Conservation (phyloP, 2,797 vertebrate genomes). For the Molossus alvarezi region DNA sequence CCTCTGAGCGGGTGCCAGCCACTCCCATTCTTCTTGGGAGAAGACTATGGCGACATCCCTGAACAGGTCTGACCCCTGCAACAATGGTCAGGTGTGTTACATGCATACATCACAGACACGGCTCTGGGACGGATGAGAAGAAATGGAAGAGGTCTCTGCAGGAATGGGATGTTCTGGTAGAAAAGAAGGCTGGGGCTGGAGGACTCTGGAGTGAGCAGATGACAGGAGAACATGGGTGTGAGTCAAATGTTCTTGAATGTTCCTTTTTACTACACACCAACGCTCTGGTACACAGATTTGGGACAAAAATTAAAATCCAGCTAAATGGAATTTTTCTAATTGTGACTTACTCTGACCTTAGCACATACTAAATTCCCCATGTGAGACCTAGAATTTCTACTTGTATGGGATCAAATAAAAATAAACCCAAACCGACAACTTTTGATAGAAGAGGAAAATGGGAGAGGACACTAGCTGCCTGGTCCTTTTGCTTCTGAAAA, state of each 20-base stretch:
- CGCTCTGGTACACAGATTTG: neutral
- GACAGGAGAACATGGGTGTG: too few species aligned
- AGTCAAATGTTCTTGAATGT: neutral
- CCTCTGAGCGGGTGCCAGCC: conserved; percentile 35
- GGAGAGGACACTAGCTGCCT: too few species aligned
- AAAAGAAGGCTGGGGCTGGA: neutral
- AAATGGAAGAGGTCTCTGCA: neutral
- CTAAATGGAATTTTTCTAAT: neutral
- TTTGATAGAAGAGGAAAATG: neutral
- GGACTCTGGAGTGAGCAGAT: neutral
- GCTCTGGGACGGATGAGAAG: neutral
- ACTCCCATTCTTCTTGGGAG: conserved; percentile 78
- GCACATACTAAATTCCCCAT: neutral
- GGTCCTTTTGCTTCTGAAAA: neutral
- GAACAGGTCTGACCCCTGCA: conserved; percentile 73
- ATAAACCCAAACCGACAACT: neutral
- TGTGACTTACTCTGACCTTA: neutral
- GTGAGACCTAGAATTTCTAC: neutral
- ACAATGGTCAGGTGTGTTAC: neutral
- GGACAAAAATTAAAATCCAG: neutral
- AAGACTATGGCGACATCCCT: conserved; percentile 73
- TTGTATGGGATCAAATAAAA: neutral
- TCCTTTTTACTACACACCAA: neutral
- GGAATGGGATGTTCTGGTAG: neutral
- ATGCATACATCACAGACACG: accelerated